These are phyloP conservation scores for Epinotia brunnichana DNA, from an alignment of 2,888 invertebrate genomes.

Conservation along the genomic window DNA sequence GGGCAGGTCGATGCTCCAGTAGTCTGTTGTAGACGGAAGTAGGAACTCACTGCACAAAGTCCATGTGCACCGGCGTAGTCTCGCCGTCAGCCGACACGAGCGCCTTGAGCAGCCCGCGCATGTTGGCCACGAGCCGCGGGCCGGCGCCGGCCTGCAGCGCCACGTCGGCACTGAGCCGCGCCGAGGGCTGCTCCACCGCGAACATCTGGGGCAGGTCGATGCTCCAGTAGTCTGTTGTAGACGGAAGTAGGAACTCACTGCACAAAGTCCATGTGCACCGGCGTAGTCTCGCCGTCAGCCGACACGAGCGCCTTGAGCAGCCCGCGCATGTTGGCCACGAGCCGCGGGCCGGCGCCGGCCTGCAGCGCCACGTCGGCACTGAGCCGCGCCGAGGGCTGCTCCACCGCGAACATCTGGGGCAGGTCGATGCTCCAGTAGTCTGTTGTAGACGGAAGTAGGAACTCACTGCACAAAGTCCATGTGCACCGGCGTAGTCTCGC, in stretches of 20 bases:
- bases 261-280: slow-evolving; percentile 90
- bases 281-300: slow-evolving; percentile 62
- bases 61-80: slow-evolving; percentile 87
- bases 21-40: too few relatives aligned
- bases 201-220: slow-evolving; percentile 60
- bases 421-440: too few relatives aligned
- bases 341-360: slow-evolving; percentile 68
- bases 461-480: slow-evolving; percentile 90
- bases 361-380: too few relatives aligned
- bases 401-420: slow-evolving; percentile 68
- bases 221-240: too few relatives aligned
- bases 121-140: slow-evolving; percentile 85
- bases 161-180: too few relatives aligned
- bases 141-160: slow-evolving; percentile 53
- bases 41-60: slow-evolving; percentile 88
- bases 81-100: slow-evolving; percentile 71
- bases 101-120: slow-evolving; percentile 89
- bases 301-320: slow-evolving; percentile 87
- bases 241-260: slow-evolving; percentile 79
- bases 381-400: slow-evolving; percentile 54
- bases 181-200: slow-evolving; percentile 65
- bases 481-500: slow-evolving; percentile 83
- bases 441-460: too few relatives aligned
- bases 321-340: slow-evolving; percentile 88
- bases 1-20: too few relatives aligned